phyloP scores from a whole-genome alignment of 2,113 vertebrate species.

The Passer domesticus region DNA sequence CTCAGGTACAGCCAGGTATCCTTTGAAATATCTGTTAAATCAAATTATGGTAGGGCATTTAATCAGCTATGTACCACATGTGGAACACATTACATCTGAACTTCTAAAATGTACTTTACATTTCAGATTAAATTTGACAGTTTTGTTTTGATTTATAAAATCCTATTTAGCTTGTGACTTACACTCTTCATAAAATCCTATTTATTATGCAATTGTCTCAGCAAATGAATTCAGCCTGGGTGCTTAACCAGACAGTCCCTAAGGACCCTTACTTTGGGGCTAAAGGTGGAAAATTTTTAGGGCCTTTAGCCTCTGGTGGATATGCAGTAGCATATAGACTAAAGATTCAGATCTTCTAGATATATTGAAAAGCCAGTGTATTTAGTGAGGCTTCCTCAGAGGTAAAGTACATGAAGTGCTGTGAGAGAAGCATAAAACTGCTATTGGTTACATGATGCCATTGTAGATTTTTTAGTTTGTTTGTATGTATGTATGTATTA shows the following conservation, averaged over 20 bases:
- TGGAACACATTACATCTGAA: neutral
- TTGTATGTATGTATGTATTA: neutral
- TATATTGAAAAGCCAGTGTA: neutral
- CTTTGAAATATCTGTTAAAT: neutral
- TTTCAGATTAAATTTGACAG: neutral
- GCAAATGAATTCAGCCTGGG: neutral
- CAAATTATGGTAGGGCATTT: neutral
- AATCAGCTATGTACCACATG: neutral
- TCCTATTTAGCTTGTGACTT: neutral
- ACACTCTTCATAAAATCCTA: neutral
- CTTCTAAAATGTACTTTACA: neutral
- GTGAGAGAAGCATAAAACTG: neutral
- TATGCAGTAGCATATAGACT: neutral
- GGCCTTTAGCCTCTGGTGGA: neutral
- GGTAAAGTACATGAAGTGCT: neutral
- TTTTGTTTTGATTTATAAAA: slow-evolving; percentile 11
- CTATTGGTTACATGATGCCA: neutral
- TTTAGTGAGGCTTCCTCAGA: neutral
- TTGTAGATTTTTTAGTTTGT: neutral
- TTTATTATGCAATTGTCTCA: neutral
- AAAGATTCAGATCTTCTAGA: neutral
- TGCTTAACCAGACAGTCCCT: neutral
- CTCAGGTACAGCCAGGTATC: neutral
- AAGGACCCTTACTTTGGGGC: neutral
- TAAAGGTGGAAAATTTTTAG: neutral